Conservation (phyloP, 1,140 invertebrate species). For the Drosophila neocordata region DNA sequence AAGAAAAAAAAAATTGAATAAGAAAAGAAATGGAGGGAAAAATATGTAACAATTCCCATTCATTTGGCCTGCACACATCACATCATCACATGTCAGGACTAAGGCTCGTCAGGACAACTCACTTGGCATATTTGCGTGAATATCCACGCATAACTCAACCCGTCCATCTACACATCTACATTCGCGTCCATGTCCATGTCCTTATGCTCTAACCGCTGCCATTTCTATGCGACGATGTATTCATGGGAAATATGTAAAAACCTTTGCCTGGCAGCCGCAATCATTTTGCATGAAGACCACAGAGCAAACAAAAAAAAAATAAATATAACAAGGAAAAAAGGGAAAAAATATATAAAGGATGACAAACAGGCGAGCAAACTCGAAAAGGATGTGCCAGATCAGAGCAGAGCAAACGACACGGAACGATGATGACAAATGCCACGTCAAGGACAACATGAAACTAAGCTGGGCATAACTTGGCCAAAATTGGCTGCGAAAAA, state of each 20-base stretch:
- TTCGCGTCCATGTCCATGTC: background rate
- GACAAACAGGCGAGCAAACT: conserved; percentile 58
- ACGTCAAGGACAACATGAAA: conserved; percentile 17
- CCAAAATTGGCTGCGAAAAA: conserved; percentile 23
- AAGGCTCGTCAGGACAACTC: conserved; percentile 40
- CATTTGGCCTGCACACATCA: background rate
- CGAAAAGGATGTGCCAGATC: conserved; percentile 51
- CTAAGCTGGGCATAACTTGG: conserved; percentile 24
- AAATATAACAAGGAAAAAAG: conserved; percentile 14
- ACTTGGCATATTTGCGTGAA: conserved; percentile 37
- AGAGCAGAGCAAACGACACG: conserved; percentile 37
- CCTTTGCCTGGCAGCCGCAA: conserved; percentile 38
- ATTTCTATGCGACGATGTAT: conserved; percentile 26
- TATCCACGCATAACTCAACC: conserved; percentile 49
- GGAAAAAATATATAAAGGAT: conserved; percentile 42
- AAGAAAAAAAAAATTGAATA: too few species aligned
- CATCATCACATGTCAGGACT: background rate
- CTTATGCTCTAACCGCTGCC: background rate
- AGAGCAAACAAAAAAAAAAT: conserved; percentile 7
- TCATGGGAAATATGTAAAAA: conserved; percentile 66
- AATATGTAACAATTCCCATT: background rate
- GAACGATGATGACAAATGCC: conserved; percentile 38
- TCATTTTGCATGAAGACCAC: conserved; percentile 38
- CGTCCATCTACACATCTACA: background rate
- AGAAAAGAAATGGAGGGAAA: background rate